Base-by-base conservation (phyloP, 2,797 vertebrate genomes). In the Diceros bicornis region DNA sequence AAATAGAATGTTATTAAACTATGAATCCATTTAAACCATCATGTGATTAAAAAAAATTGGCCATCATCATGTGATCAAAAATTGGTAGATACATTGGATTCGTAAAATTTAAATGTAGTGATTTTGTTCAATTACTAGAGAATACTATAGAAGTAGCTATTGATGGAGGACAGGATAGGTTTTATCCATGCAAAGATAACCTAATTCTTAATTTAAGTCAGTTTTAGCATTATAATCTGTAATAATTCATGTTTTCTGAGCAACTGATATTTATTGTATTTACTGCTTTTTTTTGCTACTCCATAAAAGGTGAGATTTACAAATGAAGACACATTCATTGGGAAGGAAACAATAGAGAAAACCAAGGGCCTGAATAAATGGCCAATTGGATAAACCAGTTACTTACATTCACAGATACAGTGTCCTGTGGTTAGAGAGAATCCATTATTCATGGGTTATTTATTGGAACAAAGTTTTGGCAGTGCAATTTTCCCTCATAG, bases 391-490 rank as follows among this genome's bases (percentile, higher is more conserved):
- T 89, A 93, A 93, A 82, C 61, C 82, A 71, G 37, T 59, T 71
- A 50, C 71, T 84, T 69, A 27, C 68, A 83, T 29, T 96, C 86
- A 86, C 68, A 93, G 66, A 89, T 62, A 41, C 34, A 32, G 79
- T 52, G 69, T 61, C 90, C 59, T 5, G 0, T 21, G 55, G 75
- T 92, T 84, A 78, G 69, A 89, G 82, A 87, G 47, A 96, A 86
- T 72, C 69, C 68, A 66, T 91, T 96, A 94, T 94, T 95, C 95
- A 87, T 97, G 93, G 83, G 32, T 75, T 94, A 95, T 96, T 97
- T 83, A 34, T 75, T 62, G 88, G 85, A 92, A 71, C 72, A 78
- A 91, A 94, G 88, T 94, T 96, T 94, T 91, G 84, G 71, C 59
- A 59, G 29, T 34, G 7, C n/a, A 52, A 32, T 91, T 90, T 69